Conservation (phyloP, 2,113 vertebrate genomes). For the Phalacrocorax brasilianus region DNA sequence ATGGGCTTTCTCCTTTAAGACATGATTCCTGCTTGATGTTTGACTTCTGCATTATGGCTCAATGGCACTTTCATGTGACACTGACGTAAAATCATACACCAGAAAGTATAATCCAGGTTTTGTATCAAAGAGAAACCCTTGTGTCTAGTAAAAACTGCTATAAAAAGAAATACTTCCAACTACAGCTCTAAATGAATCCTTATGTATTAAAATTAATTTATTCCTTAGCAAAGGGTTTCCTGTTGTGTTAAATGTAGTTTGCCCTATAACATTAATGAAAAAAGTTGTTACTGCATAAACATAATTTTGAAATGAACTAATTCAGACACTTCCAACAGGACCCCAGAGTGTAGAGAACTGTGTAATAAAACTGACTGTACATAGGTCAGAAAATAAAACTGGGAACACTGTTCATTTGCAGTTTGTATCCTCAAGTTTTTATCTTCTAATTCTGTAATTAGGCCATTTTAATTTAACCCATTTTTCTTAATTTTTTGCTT, state of each 20-base stretch:
- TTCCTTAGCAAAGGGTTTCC: constrained; percentile 56
- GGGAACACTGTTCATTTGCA: background rate
- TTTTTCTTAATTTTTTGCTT: background rate
- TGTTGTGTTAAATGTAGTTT: constrained; percentile 27
- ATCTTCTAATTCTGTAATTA: background rate
- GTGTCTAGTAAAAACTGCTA: constrained; percentile 22
- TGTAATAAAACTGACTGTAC: background rate
- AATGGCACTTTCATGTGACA: background rate
- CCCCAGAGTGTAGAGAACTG: background rate
- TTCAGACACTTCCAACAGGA: constrained; percentile 44
- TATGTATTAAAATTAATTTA: constrained; percentile 76
- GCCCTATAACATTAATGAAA: constrained; percentile 63
- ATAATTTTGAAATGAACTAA: constrained; percentile 50
- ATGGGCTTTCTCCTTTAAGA: background rate
- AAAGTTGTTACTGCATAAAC: constrained; percentile 51
- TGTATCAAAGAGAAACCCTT: constrained; percentile 26
- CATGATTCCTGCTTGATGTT: background rate
- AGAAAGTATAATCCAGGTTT: constrained; percentile 47
- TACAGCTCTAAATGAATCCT: constrained; percentile 48
- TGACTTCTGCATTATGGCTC: background rate
- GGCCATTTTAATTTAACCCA: background rate
- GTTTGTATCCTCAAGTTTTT: background rate
- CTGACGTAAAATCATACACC: background rate
- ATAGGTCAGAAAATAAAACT: background rate
- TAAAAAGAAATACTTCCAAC: constrained; percentile 44